These are phyloP conservation scores for Diplazon laetatorius DNA, from an alignment of 2,888 invertebrate species.

Conservation along the genomic window DNA sequence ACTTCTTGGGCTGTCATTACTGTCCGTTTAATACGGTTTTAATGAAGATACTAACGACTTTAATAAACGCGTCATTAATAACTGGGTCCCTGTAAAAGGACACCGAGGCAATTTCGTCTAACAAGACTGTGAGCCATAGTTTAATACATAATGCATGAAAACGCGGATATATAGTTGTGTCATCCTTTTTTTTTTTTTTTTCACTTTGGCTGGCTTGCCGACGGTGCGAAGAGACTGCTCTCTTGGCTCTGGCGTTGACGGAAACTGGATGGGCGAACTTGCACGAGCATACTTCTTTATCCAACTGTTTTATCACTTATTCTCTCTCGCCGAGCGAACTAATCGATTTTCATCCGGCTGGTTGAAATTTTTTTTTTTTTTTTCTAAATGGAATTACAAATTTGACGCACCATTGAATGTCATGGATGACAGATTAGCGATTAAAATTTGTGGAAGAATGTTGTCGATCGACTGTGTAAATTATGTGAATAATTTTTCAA, in stretches of 20 bases:
- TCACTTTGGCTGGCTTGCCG: neutral
- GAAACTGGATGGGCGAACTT: conserved; percentile 3
- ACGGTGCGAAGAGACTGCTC: neutral
- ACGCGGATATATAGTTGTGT: conserved; percentile 35
- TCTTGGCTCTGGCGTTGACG: conserved; percentile 13
- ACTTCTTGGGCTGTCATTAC: conserved; percentile 15
- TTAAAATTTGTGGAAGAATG: too few species aligned
- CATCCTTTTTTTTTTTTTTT: neutral
- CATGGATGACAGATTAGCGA: too few species aligned
- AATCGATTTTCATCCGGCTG: neutral
- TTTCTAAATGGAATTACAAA: too few species aligned
- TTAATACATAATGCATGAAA: conserved; percentile 68
- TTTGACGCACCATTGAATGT: neutral
- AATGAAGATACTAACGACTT: conserved; percentile 71
- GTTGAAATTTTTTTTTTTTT: neutral
- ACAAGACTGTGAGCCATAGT: conserved; percentile 48
- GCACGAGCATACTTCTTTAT: conserved; percentile 3
- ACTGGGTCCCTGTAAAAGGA: conserved; percentile 63
- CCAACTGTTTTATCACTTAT: neutral
- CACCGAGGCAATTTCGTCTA: conserved; percentile 63
- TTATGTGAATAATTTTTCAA: too few species aligned
- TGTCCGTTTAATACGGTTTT: conserved; percentile 63
- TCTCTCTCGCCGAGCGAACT: neutral
- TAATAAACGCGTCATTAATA: conserved; percentile 75
- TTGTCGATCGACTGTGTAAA: too few species aligned